A percentile compares a stretch with the other conserved stretches of the same genome.
These are phyloP conservation scores for Bombus vancouverensis DNA, from an alignment of 1,140 invertebrate species.

Conservation along the genomic window DNA sequence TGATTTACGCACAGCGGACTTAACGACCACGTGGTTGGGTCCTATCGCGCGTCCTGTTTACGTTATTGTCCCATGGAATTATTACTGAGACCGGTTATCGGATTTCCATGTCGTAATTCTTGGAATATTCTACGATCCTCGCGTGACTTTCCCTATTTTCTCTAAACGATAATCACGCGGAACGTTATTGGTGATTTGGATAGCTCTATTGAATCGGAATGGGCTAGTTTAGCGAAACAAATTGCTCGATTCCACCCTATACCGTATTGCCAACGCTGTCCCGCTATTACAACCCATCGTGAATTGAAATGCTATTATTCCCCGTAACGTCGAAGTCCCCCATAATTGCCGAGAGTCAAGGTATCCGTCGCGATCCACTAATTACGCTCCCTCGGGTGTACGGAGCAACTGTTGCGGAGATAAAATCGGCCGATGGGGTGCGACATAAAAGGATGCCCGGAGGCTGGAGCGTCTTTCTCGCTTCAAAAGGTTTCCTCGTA, in stretches of 20 bases:
- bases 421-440: slow-evolving; percentile 20
- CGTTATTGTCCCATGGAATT: not conserved
- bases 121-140: too few relatives aligned
- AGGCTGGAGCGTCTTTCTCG: slow-evolving; percentile 8
- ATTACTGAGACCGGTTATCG: not conserved
- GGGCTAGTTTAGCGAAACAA: not conserved
- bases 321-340: not conserved
- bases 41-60: slow-evolving; percentile 17
- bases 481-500: slow-evolving; percentile 29
- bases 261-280: not conserved
- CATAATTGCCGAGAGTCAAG: slow-evolving; percentile 39
- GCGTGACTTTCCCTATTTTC: not conserved
- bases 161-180: not conserved
- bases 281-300: not conserved
- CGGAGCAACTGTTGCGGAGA: slow-evolving; percentile 41
- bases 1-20: slow-evolving; percentile 14
- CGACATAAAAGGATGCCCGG: slow-evolving; percentile 20
- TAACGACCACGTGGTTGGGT: slow-evolving; percentile 18
- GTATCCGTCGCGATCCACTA: slow-evolving; percentile 39
- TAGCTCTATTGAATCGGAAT: not conserved
- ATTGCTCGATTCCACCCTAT: not conserved
- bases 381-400: slow-evolving; percentile 20
- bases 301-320: slow-evolving; percentile 10
- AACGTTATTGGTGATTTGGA: not conserved
- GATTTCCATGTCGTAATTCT: not conserved